phyloP scores from a whole-genome alignment of 1,140 invertebrate genomes.

The Frieseomelitta varia region DNA sequence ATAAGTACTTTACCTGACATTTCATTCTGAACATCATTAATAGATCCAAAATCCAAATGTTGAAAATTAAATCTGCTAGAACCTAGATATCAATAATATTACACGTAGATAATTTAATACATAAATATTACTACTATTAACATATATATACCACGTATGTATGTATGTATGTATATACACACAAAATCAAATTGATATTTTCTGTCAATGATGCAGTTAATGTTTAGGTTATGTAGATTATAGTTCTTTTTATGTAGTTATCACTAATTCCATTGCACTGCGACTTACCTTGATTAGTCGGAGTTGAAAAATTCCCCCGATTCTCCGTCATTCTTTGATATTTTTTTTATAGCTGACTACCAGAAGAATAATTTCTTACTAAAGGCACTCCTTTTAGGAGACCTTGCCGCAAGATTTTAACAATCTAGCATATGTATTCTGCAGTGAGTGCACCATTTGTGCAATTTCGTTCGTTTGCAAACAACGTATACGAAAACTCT shows the following conservation, averaged over 20 bases:
- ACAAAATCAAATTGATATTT: conserved; percentile 5
- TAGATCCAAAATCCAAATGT: conserved; percentile 78
- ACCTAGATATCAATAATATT: conserved; percentile 66
- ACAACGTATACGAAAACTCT: neutral
- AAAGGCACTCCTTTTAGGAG: conserved; percentile 74
- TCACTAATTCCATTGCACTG: neutral
- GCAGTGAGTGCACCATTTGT: conserved; percentile 71
- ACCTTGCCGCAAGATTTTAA: conserved; percentile 72
- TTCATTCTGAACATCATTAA: conserved; percentile 79
- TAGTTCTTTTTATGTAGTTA: neutral
- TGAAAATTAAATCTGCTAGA: conserved; percentile 78
- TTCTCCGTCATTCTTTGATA: conserved; percentile 79
- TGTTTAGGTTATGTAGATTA: conserved; percentile 55
- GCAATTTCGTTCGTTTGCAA: conserved; percentile 35
- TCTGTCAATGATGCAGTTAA: conserved; percentile 4
- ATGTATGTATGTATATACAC: neutral
- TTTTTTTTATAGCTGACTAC: conserved; percentile 29
- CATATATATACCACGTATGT: neutral
- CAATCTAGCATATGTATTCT: conserved; percentile 66
- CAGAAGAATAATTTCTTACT: conserved; percentile 59
- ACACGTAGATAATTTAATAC: neutral
- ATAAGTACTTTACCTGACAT: conserved; percentile 70
- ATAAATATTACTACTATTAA: neutral
- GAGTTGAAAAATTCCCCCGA: conserved; percentile 78
- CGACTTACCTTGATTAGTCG: conserved; percentile 74